phyloP scores from a whole-genome alignment of 2,888 invertebrate species.

The Spatulosminthurus flaviceps region DNA sequence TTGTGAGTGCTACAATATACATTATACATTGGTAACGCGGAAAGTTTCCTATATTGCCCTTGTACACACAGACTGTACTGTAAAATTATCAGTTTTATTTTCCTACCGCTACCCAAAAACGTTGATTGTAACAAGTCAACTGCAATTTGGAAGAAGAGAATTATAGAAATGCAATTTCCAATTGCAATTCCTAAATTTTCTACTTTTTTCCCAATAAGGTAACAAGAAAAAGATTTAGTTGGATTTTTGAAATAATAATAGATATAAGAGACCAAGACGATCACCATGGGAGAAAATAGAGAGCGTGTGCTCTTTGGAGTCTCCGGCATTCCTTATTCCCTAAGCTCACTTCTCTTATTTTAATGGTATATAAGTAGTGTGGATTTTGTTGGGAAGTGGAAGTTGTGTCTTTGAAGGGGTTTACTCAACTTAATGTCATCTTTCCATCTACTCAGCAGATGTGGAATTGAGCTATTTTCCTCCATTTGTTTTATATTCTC shows the following conservation, averaged over 20 bases:
- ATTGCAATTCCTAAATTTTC: too few relatives aligned
- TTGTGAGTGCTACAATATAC: too few relatives aligned
- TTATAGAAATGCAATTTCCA: too few relatives aligned
- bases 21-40: too few relatives aligned
- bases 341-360: too few relatives aligned
- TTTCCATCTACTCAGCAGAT: constrained; percentile 40
- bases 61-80: neutral
- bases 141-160: too few relatives aligned
- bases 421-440: constrained; percentile 21
- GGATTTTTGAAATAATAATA: constrained; percentile 31
- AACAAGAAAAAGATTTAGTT: too few relatives aligned
- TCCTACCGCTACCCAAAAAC: neutral
- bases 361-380: too few relatives aligned
- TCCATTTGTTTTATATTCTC: neutral
- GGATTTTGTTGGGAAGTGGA: too few relatives aligned
- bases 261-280: neutral
- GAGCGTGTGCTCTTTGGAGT: constrained; percentile 1
- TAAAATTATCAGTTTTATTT: neutral
- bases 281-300: neutral
- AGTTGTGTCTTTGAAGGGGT: neutral
- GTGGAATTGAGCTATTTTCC: constrained; percentile 30
- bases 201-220: too few relatives aligned
- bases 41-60: too few relatives aligned
- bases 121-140: neutral
- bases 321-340: too few relatives aligned